Evolutionary conservation across 2,113 vertebrate species (phyloP), one percentile per base, ranked within the genome.

Genomic region (Tragelaphus strepsiceros): DNA sequence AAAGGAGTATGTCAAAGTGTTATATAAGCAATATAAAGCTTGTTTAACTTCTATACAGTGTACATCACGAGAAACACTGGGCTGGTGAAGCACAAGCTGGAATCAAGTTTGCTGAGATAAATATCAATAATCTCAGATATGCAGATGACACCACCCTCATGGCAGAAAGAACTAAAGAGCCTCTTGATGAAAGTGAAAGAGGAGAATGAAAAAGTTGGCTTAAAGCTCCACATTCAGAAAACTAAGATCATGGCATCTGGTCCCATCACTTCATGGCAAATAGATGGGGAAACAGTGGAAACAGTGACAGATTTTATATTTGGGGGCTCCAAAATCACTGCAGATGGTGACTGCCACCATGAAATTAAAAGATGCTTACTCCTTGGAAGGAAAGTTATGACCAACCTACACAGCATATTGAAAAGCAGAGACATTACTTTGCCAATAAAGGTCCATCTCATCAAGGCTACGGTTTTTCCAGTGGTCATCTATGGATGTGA

Each of bases 191-290:
- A 39, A 71, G n/a, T 39, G 5, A 71, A 39, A 35, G n/a, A 39
- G 5, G n/a, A 39, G 19, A 71, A 10, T 39, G 19, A 71, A 71
- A 71, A 71, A 39, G 4, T 12, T 71, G 67, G n/a, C 19, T 71
- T 12, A 71, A 71, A 22, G 0, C n/a, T 35, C 4, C 35, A 35
- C 67, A 39, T 12, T 39, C n/a, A 39, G n/a, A 71, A 71, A 71
- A 71, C 4, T 11, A 71, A 71, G n/a, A 35, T 35, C 17, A 71
- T 11, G 17, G n/a, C 10, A 71, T 35, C 4, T 0, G 1, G 19
- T 17, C 15, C 30, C 30, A 64, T 64, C 30, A 64, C 30, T 32
- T 64, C 6, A 64, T 32, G 61, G 7, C 6, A 64, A 64, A 8
- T 4, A 64, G 15, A 64, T 64, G 61, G 61, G 61, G 30, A 64